Evolutionary conservation across 30 jellyfish, hydroid and myxozoan genomes (phyloP), one percentile per base, ranked within the genome.

Genomic region (Turritopsis rubra): DNA sequence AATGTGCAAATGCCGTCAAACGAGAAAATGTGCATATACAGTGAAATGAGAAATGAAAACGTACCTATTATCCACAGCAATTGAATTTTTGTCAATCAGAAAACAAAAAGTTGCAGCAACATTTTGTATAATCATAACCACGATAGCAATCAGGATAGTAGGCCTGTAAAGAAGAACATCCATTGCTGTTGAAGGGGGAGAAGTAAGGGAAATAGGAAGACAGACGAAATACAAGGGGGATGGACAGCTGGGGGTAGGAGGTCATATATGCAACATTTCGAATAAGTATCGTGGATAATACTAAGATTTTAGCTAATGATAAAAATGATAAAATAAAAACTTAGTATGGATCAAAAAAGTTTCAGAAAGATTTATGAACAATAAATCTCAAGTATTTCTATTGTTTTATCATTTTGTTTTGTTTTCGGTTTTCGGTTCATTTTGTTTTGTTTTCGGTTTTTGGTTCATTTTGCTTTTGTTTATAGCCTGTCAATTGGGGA

Each of bases 1-100:
- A 21, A 18, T 60, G 19, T 60, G 73, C 19, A 60, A 0, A 60
- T 23, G 21, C 73, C 19, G 73, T 18, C 73, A 60, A 60, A 60
- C 19, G 19, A 60, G 22, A 0, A 60, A 21, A 0, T 0, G 21
- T 60, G 0, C 19, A 60, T 60, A 60, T 21, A 60, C 73, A 60
- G 21, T 0, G 16, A n/a, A 68, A 1, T 7, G 9, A 68, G 9
- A 8, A 27, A 68, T 17, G 3, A 75, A 0, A 7, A 7, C 83
- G 25, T 31, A 77, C 85, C 85, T 77, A 76, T 77, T 77, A 66
- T 77, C 72, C 18, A 77, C 85, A 21, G 78, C 85, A 18, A 77
- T 29, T 16, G 53, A 13, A 24, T 77, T 21, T 77, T 77, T 30
- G 25, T 77, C 71, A 0, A 77, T 77, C 28, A 77, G 19, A 29